Base-by-base conservation (phyloP, 2,113 vertebrate genomes). In the Hippolais icterina region DNA sequence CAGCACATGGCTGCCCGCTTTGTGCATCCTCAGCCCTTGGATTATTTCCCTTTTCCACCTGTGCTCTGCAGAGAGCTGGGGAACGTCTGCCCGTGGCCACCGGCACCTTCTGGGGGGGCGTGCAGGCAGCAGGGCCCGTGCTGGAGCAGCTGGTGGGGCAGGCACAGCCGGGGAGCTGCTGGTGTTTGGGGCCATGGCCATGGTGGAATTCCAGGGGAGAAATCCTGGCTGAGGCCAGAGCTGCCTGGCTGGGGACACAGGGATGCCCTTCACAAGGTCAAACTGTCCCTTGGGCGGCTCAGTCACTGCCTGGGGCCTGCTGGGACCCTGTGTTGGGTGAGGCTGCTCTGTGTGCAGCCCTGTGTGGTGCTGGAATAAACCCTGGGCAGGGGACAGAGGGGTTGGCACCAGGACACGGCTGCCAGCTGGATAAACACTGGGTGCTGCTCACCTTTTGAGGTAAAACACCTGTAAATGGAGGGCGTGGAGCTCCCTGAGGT, bases 11-110 rank as follows among this genome's bases (percentile, higher is more conserved):
- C 91, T 24, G 68, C 82, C 46, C 1, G 42, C 92, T 94, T 91
- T 95, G 88, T 95, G 96, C 95, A 75, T 56, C 85, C 93, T 96
- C 90, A 96, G 94, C 94, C 94, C 80, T 96, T 97, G 94, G 7
- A 87, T 96, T 90, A 47, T 88, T 39, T 69, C 52, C 86, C 64
- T 70, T 74, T 82, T 23, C 89, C 83, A 46, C 90, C 76, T n/a
- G 70, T 4, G 17, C 82, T 74, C 76, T 86, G 80, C 14, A 89
- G 77, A 81, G 86, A 44, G 88, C 89, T 8, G 54, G 68, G 75
- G 52, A 80, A 25, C 1, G 0, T 57, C 83, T 53, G 63, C 54
- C 82, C 6, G 10, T 1, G 8, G 76, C 83, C 29, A 4, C 57
- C 2, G 9, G 68, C 78, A 83, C 89, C 86, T 90, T 71, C 86